Percentiles rank a stretch among this genome's conserved stretches.
Evolutionary conservation across 2,888 invertebrate genomes (phyloP).

Genomic region (Taenaris catops): DNA sequence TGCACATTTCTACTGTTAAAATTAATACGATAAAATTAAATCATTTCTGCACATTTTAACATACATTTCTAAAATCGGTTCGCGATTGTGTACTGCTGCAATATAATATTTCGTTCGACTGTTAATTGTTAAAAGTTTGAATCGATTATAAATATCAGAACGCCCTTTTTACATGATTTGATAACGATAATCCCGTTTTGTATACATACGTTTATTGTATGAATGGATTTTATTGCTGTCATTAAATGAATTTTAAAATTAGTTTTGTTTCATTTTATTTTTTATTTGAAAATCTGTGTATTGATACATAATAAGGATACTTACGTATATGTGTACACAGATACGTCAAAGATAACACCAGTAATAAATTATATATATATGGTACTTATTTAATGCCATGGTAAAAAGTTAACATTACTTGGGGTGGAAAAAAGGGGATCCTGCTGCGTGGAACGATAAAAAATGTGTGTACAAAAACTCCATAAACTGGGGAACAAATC

Average conservation of each 20-base stretch:
- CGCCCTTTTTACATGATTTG: conserved; percentile 28
- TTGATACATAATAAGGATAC: too few species aligned
- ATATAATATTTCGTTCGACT: too few species aligned
- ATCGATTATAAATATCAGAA: conserved; percentile 25
- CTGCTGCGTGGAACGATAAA: conserved; percentile 4
- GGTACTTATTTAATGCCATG: too few species aligned
- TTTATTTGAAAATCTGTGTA: not conserved
- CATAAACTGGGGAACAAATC: conserved; percentile 11
- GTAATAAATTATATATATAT: too few species aligned
- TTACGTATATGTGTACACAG: too few species aligned
- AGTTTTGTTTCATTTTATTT: not conserved
- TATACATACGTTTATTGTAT: conserved; percentile 46
- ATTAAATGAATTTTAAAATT: conserved; percentile 50
- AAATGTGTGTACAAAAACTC: conserved; percentile 9
- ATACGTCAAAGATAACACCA: too few species aligned
- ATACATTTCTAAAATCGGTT: not conserved
- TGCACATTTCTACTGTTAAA: too few species aligned
- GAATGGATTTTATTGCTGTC: conserved; percentile 55
- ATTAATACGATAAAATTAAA: too few species aligned
- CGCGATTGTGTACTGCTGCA: conserved; percentile 26
- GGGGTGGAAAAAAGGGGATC: conserved; percentile 7
- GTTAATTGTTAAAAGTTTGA: conserved; percentile 29
- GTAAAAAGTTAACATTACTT: too few species aligned
- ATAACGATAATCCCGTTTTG: conserved; percentile 27
- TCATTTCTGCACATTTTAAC: conserved; percentile 7